These are phyloP conservation scores for Grantiella picta DNA, from an alignment of 2,113 vertebrate species.

Conservation along the genomic window DNA sequence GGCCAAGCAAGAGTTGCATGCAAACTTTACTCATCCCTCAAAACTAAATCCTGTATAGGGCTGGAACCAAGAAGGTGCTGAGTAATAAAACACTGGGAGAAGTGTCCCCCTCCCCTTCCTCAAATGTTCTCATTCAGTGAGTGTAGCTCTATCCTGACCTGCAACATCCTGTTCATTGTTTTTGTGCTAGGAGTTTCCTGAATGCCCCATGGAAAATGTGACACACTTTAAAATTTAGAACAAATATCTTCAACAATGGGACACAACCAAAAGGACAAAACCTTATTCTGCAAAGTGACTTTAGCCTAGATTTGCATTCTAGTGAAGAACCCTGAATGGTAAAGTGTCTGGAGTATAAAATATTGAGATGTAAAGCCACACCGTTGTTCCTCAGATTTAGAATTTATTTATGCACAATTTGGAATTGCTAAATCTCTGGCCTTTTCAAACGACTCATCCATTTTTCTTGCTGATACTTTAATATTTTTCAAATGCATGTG, in stretches of 20 bases:
- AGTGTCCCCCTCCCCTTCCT: background rate
- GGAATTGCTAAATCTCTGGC: background rate
- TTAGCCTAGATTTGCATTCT: background rate
- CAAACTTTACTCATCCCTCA: background rate
- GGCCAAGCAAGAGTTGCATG: background rate
- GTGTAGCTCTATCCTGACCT: background rate
- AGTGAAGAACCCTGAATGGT: background rate
- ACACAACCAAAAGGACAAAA: background rate
- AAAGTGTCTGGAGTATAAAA: background rate
- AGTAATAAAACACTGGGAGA: background rate
- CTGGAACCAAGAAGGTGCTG: fast-evolving
- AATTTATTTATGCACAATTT: background rate
- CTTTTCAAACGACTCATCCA: background rate
- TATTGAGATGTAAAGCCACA: background rate
- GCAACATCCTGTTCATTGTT: background rate
- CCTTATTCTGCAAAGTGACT: background rate
- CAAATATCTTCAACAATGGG: background rate
- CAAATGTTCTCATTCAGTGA: background rate
- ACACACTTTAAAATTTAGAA: background rate
- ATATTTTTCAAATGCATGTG: background rate
- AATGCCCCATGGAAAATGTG: background rate
- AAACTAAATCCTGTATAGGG: background rate
- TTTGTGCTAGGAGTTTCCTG: conserved; percentile 8
- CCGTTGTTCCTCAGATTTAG: background rate
- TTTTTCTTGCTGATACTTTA: background rate